A percentile compares a stretch with the other conserved stretches of the same genome.
Conservation (phyloP, 2,113 vertebrate species). For the Oncorhynchus nerka region DNA sequence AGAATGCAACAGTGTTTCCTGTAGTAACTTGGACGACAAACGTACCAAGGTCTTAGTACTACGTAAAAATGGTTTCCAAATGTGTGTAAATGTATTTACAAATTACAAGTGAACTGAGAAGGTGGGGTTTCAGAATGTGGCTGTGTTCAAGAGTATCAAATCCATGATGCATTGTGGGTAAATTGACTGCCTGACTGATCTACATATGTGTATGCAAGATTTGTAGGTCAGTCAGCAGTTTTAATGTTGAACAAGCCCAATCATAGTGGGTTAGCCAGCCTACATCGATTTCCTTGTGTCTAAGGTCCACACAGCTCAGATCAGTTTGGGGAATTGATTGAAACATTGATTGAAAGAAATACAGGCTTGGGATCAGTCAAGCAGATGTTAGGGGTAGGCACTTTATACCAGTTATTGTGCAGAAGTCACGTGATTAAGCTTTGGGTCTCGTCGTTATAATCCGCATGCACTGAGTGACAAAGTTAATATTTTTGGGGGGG, state of each 20-base stretch:
- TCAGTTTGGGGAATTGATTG: background rate
- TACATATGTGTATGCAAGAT: no score
- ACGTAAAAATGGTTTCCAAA: no score
- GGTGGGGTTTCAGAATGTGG: no score
- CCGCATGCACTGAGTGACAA: conserved; percentile 15
- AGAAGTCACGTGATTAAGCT: conserved; percentile 50
- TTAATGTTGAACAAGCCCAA: no score
- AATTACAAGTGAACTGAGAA: no score
- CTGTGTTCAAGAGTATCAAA: no score
- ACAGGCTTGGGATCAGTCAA: conserved; percentile 20
- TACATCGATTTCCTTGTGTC: no score
- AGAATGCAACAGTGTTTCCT: background rate
- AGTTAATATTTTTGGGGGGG: background rate
- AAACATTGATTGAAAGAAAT: background rate
- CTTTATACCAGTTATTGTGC: conserved; percentile 36
- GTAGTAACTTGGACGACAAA: conserved; percentile 5
- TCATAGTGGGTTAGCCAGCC: no score
- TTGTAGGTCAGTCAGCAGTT: no score
- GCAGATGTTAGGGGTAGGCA: conserved; percentile 21
- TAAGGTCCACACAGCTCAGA: background rate
- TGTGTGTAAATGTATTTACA: no score
- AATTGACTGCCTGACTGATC: no score
- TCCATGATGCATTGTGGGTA: no score
- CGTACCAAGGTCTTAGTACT: background rate
- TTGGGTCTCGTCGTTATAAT: conserved; percentile 31